Evolutionary conservation across 2,113 vertebrate genomes (phyloP), one percentile per base, ranked within the genome.

Genomic region (Paramormyrops kingsleyae): DNA sequence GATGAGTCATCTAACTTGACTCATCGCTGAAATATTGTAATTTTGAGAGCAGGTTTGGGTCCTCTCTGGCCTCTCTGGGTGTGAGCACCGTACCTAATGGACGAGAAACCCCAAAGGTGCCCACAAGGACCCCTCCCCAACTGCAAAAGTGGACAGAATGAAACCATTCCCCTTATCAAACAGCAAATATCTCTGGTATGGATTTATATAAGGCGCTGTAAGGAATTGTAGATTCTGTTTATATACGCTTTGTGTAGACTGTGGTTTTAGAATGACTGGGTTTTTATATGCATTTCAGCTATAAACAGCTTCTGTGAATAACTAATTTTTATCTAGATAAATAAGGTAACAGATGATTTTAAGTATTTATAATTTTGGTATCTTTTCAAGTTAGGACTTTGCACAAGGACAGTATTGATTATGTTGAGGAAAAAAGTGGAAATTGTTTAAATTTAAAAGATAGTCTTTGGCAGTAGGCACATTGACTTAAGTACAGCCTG

Each of bases 1-100:
- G 93, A 93, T 96, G 96, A 96, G 92, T 96, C 96, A 96, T 92
- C 91, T 91, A 80, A 77, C 89, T 92, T 92, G 95, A 96, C 94
- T 96, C 96, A 96, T 92, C 90, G 42, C 92, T 91, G 90, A 96
- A 90, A 91, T 93, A 96, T 95, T 86, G 95, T 44, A 17, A 93
- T 94, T 94, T 94, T 92, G 89, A 90, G 89, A 89, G 92, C 91
- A 93, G 92, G 93, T 93, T 66, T 85, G 90, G 92, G 92, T 92
- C 91, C 87, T 90, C 42, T 84, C n/a, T 31, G 49, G 49, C 24
- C 8, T 13, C 5, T 13, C 46, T 9, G 84, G 84, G 44, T 21
- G 53, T 6, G 19, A 56, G 19, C 1, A 12, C 19, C 12, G 1
- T 19, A 4, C 12, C 62, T 9, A 31, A 0, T 70, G 19, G 5